These are phyloP conservation scores for Hexactinellida sp. DNA, from an alignment of 37 sponge, comb jelly and placozoan genomes.

Conservation along the genomic window DNA sequence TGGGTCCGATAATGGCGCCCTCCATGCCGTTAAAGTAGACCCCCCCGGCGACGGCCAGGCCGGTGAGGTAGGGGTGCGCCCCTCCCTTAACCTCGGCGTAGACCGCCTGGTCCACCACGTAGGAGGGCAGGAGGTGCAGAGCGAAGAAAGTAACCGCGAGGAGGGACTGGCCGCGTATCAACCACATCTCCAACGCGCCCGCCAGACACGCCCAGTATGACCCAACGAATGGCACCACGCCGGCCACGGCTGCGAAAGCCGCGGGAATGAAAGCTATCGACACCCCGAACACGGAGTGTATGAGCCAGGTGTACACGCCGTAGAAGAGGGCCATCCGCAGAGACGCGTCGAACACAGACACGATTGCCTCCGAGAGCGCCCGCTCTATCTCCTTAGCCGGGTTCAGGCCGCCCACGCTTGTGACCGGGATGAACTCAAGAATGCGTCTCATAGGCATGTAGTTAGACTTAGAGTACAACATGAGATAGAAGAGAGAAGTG, in stretches of 20 bases:
- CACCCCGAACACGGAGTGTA: slow-evolving; percentile 64
- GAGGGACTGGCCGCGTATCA: slow-evolving; percentile 45
- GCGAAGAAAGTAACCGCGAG: slow-evolving; percentile 34
- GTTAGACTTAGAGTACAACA: slow-evolving; percentile 46
- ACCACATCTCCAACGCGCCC: slow-evolving; percentile 77
- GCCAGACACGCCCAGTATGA: slow-evolving; percentile 81
- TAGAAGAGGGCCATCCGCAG: slow-evolving; percentile 70
- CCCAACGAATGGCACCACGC: slow-evolving; percentile 77
- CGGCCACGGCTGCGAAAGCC: slow-evolving; percentile 77
- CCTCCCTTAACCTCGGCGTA: slow-evolving; percentile 86
- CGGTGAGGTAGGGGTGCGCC: slow-evolving; percentile 89
- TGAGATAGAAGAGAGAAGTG: slow-evolving; percentile 83
- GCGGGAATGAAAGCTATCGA: slow-evolving; percentile 73
- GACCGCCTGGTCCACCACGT: slow-evolving; percentile 65
- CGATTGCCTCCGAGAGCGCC: slow-evolving; percentile 19
- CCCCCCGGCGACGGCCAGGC: slow-evolving; percentile 86
- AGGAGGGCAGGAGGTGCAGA: slow-evolving; percentile 63
- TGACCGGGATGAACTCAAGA: slow-evolving; percentile 35
- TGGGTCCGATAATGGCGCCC: slow-evolving; percentile 91
- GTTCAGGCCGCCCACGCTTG: background rate
- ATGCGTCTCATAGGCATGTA: slow-evolving; percentile 62
- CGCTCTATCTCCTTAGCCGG: background rate
- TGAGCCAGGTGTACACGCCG: slow-evolving; percentile 83
- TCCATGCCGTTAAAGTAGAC: slow-evolving; percentile 87
- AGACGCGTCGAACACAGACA: slow-evolving; percentile 66